phyloP scores from a whole-genome alignment of 2,888 invertebrate genomes.

The Branchellion lobata region DNA sequence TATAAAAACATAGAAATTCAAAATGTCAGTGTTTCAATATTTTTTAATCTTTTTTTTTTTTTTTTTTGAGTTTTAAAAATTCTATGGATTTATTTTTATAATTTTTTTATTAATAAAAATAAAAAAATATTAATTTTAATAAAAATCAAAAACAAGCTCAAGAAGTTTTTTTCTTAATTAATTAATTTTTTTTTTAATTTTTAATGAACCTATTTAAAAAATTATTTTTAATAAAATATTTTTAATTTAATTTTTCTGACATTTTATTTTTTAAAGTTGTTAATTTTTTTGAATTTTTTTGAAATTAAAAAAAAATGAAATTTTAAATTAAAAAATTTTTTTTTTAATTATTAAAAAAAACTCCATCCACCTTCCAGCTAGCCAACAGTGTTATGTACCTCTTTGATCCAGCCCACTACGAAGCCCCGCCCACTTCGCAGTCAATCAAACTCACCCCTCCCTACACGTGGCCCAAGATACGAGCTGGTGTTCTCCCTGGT shows the following conservation, averaged over 20 bases:
- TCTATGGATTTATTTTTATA: neutral
- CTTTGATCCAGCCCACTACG: conserved; percentile 61
- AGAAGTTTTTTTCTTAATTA: neutral
- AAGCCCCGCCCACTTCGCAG: conserved; percentile 40
- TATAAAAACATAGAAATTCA: too few relatives aligned
- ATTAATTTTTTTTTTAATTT: too few relatives aligned
- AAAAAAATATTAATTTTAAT: too few relatives aligned
- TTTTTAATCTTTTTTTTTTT: too few relatives aligned
- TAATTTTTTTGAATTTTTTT: neutral
- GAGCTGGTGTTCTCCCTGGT: conserved; percentile 60
- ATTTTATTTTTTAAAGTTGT: neutral
- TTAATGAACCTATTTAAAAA: too few relatives aligned
- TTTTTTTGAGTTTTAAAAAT: neutral
- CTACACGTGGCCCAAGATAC: conserved; percentile 60
- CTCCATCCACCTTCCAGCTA: too few relatives aligned
- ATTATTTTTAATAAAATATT: too few relatives aligned
- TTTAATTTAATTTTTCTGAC: too few relatives aligned
- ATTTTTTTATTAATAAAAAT: neutral
- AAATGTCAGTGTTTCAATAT: too few relatives aligned
- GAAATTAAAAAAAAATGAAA: conserved; percentile 9
- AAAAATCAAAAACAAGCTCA: too few relatives aligned
- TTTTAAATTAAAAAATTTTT: conserved; percentile 1
- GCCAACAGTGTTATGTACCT: conserved; percentile 60
- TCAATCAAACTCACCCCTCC: conserved; percentile 61
- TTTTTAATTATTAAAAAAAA: too few relatives aligned